These are phyloP conservation scores for Buceros bicornis DNA, from an alignment of 2,797 vertebrate genomes.

Conservation along the genomic window DNA sequence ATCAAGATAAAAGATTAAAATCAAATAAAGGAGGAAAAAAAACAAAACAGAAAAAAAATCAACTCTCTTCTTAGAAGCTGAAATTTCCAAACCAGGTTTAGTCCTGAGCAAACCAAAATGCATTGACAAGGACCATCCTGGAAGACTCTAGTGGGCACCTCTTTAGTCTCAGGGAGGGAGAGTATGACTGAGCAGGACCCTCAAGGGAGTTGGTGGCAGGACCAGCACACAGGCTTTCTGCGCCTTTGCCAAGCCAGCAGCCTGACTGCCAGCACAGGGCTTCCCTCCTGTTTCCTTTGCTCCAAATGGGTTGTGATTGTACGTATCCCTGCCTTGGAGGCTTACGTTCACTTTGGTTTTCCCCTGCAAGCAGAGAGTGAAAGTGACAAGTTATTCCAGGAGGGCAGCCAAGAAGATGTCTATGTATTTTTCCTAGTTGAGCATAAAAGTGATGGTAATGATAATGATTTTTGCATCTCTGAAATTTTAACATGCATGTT, in stretches of 20 bases:
- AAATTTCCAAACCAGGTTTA: neutral
- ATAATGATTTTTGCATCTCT: neutral
- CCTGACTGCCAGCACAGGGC: neutral
- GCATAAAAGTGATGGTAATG: neutral
- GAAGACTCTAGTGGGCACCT: neutral
- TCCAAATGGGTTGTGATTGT: neutral
- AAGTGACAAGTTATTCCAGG: conserved; percentile 39
- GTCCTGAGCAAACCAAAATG: neutral
- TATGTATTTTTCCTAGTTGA: conserved; percentile 1
- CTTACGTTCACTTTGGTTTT: conserved; percentile 23
- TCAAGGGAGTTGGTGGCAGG: accelerated
- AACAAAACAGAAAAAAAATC: neutral
- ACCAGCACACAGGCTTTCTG: neutral
- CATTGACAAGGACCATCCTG: neutral
- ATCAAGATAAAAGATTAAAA: neutral
- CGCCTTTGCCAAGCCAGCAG: neutral
- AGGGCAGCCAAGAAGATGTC: conserved; percentile 51
- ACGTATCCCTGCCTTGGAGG: conserved; percentile 14
- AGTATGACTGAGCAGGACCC: accelerated
- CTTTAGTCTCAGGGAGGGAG: neutral
- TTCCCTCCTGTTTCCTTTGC: conserved; percentile 4
- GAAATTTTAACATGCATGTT: neutral
- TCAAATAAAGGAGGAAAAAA: neutral
- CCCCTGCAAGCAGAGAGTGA: neutral
- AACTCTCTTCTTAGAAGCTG: neutral